Evolutionary conservation across 2,113 vertebrate genomes (phyloP).

Genomic region (Scomber colias): DNA sequence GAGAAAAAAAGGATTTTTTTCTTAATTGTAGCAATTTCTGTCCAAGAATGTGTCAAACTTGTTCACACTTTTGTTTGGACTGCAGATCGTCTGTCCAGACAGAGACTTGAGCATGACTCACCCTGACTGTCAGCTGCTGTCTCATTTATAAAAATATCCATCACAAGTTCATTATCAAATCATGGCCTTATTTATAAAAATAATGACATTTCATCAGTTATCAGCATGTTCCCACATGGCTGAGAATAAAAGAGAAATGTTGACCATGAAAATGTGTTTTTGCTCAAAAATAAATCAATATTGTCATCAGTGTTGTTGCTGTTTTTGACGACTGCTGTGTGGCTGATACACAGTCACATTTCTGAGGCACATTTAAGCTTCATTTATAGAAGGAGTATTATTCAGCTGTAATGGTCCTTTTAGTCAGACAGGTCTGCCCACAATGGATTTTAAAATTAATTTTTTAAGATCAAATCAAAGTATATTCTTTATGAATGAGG

Average conservation of each 20-base stretch:
- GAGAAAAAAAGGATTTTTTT: constrained; percentile 19
- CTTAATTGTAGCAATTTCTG: constrained; percentile 19
- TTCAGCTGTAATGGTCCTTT: constrained; percentile 24
- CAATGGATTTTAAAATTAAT: constrained; percentile 39
- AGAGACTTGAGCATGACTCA: constrained; percentile 59
- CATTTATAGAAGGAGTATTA: neutral
- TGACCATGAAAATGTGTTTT: no score
- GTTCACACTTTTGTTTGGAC: constrained; percentile 69
- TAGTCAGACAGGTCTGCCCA: constrained; percentile 22
- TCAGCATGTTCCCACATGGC: no score
- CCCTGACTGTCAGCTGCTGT: constrained; percentile 56
- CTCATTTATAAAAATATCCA: constrained; percentile 48
- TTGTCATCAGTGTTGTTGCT: neutral
- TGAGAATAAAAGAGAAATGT: no score
- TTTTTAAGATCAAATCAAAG: constrained; percentile 47
- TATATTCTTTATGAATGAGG: constrained; percentile 48
- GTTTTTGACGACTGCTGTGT: neutral
- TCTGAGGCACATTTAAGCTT: neutral
- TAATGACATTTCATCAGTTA: neutral
- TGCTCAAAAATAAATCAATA: neutral
- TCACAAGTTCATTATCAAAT: neutral
- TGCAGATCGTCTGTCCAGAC: constrained; percentile 44
- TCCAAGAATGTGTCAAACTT: constrained; percentile 66
- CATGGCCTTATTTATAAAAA: neutral
- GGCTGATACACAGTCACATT: constrained; percentile 4